phyloP scores from a whole-genome alignment of 37 sponge, comb jelly and placozoan species.

The Mnemiopsis leidyi region DNA sequence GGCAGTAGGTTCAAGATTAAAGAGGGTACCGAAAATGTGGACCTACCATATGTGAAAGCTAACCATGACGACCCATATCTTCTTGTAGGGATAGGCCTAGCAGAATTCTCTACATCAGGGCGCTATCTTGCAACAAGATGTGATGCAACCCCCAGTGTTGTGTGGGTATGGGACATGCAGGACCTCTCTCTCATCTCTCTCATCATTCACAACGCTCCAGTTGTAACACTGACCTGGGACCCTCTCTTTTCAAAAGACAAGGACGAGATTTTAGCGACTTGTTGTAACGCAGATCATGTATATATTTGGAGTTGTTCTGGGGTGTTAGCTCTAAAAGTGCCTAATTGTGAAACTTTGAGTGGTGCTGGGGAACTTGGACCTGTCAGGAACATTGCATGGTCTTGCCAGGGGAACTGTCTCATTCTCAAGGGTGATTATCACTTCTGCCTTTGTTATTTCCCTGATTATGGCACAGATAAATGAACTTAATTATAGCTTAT shows the following conservation, averaged over 20 bases:
- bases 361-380: slow-evolving; percentile 49
- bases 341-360: not conserved
- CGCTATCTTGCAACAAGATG: slow-evolving; percentile 83
- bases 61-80: slow-evolving; percentile 91
- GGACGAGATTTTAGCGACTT: not conserved
- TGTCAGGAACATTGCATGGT: slow-evolving; percentile 75
- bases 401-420: slow-evolving; percentile 78
- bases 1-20: slow-evolving; percentile 1
- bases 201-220: slow-evolving; percentile 72
- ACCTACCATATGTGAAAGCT: slow-evolving; percentile 72
- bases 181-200: slow-evolving; percentile 71
- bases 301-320: not conserved
- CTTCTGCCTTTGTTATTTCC: slow-evolving; percentile 85
- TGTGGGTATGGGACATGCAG: slow-evolving; percentile 90
- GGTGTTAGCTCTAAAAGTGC: slow-evolving; percentile 28
- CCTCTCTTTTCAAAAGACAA: slow-evolving; percentile 71
- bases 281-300: not conserved
- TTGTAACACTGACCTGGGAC: slow-evolving; percentile 82
- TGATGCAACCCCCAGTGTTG: slow-evolving; percentile 72
- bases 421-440: slow-evolving; percentile 76
- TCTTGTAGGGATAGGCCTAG: slow-evolving; percentile 78
- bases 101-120: slow-evolving; percentile 78
- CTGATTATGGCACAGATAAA: not conserved
- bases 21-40: slow-evolving; percentile 39
- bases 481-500: not conserved